These are phyloP conservation scores for Plectropomus leopardus DNA, from an alignment of 2,113 vertebrate genomes.

Conservation along the genomic window DNA sequence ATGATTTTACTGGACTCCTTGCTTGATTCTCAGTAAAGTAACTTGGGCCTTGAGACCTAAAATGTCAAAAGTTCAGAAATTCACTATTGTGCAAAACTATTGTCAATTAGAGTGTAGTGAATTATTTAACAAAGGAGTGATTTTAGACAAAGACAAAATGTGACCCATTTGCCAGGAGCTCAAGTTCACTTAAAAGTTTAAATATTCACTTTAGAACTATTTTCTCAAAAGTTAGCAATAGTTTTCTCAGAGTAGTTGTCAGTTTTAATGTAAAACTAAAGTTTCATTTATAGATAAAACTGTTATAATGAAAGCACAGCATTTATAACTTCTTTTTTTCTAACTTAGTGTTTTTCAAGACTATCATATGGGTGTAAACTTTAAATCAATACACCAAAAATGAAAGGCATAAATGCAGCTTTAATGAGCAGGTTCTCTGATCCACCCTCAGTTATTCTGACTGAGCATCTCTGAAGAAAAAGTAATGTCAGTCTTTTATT, in stretches of 20 bases:
- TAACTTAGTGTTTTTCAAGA: background rate
- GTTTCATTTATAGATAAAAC: background rate
- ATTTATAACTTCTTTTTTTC: constrained; percentile 5
- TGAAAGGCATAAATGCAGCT: background rate
- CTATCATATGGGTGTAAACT: background rate
- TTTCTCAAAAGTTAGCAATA: background rate
- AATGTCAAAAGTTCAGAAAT: background rate
- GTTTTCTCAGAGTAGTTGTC: background rate
- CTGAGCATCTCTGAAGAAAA: background rate
- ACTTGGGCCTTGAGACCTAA: too few relatives aligned
- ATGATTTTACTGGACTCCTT: too few relatives aligned
- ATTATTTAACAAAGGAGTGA: background rate
- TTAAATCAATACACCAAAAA: constrained; percentile 5
- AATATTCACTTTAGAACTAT: background rate
- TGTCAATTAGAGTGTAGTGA: background rate
- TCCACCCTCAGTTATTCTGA: background rate
- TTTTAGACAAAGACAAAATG: background rate
- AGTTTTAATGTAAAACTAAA: background rate
- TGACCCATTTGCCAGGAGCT: background rate
- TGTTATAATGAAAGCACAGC: background rate
- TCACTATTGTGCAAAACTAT: background rate
- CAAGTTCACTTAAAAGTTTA: background rate
- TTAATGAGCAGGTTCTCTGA: constrained; percentile 30
- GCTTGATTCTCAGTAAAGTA: too few relatives aligned
- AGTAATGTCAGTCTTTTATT: background rate